Evolutionary conservation across 1,140 invertebrate genomes (phyloP), one percentile per base, ranked within the genome.

Genomic region (Drosophila ercepeae): DNA sequence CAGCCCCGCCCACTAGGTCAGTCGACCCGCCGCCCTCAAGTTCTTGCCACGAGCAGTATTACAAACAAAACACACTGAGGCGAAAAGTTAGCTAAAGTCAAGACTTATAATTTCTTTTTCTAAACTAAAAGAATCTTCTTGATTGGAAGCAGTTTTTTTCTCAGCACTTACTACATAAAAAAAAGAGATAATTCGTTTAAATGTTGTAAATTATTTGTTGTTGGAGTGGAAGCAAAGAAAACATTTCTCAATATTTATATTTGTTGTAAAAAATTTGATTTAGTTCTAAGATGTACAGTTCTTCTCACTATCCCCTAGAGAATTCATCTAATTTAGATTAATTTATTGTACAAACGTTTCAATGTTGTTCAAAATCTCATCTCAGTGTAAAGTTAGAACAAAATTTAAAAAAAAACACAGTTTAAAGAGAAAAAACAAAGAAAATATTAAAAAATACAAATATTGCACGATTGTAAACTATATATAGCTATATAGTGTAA

Each of bases 141-240:
- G 25, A 27, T 7, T 1, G 25, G 5, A 27, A 27, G 25, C 25
- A 1, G 25, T 27, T 27, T 27, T 27, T 27, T 27, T 27, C 29
- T 11, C 29, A 32, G 29, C 29, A 32, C 29, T 11, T 32, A 46
- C 1, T 1, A 9, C 0, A 3, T 32, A n/a, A 14, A 46, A 29
- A 42, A 21, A 14, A 14, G 3, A 39, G 36, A 39, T 29, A 34
- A 58, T 29, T 52, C 45, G 74, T 81, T 64, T 78, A 42, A 88
- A 88, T 88, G 77, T 88, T 88, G 74, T 88, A 88, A 88, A 88
- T 88, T 88, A 88, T 88, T 88, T 88, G 82, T 88, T 88, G 74
- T 75, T 53, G 13, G 23, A 49, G 42, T 36, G 18, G 21, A 51
- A 36, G 13, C 16, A 36, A 49, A 25, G 19, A 58, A 32, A 29